Conservation (phyloP, 2,113 vertebrate genomes). For the Ceratotherium simum region DNA sequence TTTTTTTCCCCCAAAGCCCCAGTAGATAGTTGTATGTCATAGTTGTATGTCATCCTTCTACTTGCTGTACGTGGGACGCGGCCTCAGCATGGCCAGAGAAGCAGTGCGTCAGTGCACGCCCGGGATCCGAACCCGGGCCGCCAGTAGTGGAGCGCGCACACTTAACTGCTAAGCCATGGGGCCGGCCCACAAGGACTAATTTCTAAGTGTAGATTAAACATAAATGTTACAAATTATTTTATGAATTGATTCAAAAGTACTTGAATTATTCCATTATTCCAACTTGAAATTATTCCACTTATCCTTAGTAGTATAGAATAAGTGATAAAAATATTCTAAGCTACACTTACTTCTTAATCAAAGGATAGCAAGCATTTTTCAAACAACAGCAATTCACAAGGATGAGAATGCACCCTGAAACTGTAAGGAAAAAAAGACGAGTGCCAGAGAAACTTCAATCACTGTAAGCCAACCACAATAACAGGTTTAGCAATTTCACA, state of each 20-base stretch:
- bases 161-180: too few relatives aligned
- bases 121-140: too few relatives aligned
- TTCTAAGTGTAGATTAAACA: neutral
- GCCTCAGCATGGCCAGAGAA: too few relatives aligned
- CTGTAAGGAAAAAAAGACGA: neutral
- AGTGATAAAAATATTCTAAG: conserved; percentile 20
- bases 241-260: conserved; percentile 28
- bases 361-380: conserved; percentile 12
- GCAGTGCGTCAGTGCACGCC: too few relatives aligned
- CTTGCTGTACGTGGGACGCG: too few relatives aligned
- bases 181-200: neutral
- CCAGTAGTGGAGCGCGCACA: too few relatives aligned
- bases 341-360: conserved; percentile 39
- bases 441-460: neutral
- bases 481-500: conserved; percentile 10
- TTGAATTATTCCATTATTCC: too few relatives aligned
- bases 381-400: neutral
- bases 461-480: neutral
- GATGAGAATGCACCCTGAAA: neutral
- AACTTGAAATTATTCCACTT: conserved; percentile 1
- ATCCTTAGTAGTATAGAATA: neutral
- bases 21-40: too few relatives aligned
- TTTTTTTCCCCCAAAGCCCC: too few relatives aligned
- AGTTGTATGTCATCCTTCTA: too few relatives aligned
- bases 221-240: conserved; percentile 25